Evolutionary conservation across 1,140 invertebrate genomes (phyloP), one percentile per base, ranked within the genome.

Genomic region (Apocrypta bakeri): DNA sequence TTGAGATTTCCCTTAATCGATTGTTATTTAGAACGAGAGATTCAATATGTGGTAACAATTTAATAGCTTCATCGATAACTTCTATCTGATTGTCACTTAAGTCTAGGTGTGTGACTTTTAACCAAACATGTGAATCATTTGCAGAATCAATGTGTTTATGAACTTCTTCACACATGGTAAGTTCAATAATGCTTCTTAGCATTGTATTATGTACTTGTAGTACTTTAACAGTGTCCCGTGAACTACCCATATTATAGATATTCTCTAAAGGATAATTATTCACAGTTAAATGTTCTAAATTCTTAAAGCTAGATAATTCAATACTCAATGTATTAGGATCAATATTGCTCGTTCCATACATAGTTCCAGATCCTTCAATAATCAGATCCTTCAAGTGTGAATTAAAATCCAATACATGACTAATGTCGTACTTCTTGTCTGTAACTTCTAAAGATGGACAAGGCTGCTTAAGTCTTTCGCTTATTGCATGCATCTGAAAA

Each of bases 341-440:
- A 84, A 98, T 96, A 86, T 98, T 98, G 88, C 97, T 98, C 0
- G 94, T 95, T 3, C 94, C 95, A 84, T 95, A 93, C 63, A 90
- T 90, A 37, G 94, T 92, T 69, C 92, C 91, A 83, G 93, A 95
- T 1, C 96, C 96, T 88, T 95, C 92, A 12, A 98, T 94, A 72
- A 93, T 93, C 0, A 98, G 88, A 17, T 90, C 92, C 25, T 92
- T 93, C 11, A 98, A 88, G 86, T 96, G 95, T 1, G 95, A 96
- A 89, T 96, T 96, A 88, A 97, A 97, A 89, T 99, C 98, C 77
- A 99, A 89, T 8, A 98, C 95, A 88, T 98, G 97, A 85, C 96
- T 97, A 83, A 98, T 96, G 90, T 98, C 97, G 87, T 95, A 95
- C 87, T 93, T 93, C 89, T 93, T 94, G 83, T 95, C 95, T 79